Conservation (phyloP, 2,888 invertebrate species). For the Elegia similella region DNA sequence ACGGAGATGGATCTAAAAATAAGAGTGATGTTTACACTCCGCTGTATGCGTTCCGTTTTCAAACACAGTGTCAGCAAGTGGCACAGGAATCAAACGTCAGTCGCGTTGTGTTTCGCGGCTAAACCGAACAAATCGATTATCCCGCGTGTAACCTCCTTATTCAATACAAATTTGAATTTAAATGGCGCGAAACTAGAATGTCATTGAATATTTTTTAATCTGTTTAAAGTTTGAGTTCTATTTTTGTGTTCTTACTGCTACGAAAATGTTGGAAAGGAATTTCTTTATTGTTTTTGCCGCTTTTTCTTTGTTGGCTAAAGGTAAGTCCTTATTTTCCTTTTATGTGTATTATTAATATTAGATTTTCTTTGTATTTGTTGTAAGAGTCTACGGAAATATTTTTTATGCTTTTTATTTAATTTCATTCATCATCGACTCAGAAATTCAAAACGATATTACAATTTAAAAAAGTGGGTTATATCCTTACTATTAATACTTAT, state of each 20-base stretch:
- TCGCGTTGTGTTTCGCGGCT: slow-evolving; percentile 40
- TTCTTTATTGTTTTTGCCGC: slow-evolving; percentile 4
- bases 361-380: too few relatives aligned
- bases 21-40: slow-evolving; percentile 59
- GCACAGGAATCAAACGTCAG: slow-evolving; percentile 43
- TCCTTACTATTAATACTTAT: too few relatives aligned
- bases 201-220: slow-evolving; percentile 33
- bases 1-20: slow-evolving; percentile 55
- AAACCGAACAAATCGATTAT: slow-evolving; percentile 40
- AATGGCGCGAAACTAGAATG: slow-evolving; percentile 49
- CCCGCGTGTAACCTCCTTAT: slow-evolving; percentile 40
- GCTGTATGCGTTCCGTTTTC: slow-evolving; percentile 48
- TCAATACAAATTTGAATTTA: slow-evolving; percentile 44
- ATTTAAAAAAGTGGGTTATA: too few relatives aligned
- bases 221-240: slow-evolving; percentile 36
- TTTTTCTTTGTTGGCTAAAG: not conserved
- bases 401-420: too few relatives aligned
- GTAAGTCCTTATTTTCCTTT: not conserved
- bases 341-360: too few relatives aligned
- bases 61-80: slow-evolving; percentile 49
- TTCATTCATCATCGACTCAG: too few relatives aligned
- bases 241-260: slow-evolving; percentile 30
- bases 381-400: too few relatives aligned
- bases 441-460: too few relatives aligned
- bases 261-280: slow-evolving; percentile 18